A percentile compares a stretch with the other conserved stretches of the same genome.
phyloP scores from a whole-genome alignment of 1,140 invertebrate genomes.

The Bombus ignitus region DNA sequence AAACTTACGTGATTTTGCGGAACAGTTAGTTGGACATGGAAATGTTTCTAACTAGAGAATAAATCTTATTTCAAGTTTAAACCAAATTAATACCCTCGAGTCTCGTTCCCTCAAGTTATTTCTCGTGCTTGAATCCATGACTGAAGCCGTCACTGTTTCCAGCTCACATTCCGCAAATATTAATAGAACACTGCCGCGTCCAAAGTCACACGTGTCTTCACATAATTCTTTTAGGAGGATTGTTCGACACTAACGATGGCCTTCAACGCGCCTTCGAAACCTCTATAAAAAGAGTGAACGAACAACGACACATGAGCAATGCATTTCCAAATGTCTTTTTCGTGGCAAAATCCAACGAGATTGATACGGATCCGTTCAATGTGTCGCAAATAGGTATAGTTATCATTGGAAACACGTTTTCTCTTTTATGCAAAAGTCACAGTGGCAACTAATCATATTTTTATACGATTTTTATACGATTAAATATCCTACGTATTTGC shows the following conservation, averaged over 20 bases:
- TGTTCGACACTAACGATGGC: conserved; percentile 66
- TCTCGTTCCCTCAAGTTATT: not conserved
- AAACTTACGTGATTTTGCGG: not conserved
- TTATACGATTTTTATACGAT: not conserved
- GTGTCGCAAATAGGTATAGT: conserved; percentile 55
- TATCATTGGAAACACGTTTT: too few species aligned
- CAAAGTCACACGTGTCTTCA: not conserved
- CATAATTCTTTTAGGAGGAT: conserved; percentile 58
- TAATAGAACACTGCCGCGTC: not conserved
- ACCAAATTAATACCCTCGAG: not conserved
- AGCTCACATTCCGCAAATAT: not conserved
- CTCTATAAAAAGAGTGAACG: conserved; percentile 61
- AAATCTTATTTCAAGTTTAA: not conserved
- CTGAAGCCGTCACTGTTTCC: not conserved
- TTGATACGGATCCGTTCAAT: conserved; percentile 57
- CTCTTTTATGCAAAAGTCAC: not conserved
- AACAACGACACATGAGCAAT: conserved; percentile 42
- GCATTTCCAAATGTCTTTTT: conserved; percentile 56
- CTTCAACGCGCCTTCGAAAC: conserved; percentile 61
- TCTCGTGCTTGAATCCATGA: too few species aligned
- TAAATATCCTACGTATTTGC: too few species aligned
- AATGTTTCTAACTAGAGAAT: not conserved
- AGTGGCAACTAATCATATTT: not conserved
- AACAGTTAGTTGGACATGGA: not conserved
- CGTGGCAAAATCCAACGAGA: conserved; percentile 2